phyloP scores from a whole-genome alignment of 2,113 vertebrate species.

The Cottus gobio region DNA sequence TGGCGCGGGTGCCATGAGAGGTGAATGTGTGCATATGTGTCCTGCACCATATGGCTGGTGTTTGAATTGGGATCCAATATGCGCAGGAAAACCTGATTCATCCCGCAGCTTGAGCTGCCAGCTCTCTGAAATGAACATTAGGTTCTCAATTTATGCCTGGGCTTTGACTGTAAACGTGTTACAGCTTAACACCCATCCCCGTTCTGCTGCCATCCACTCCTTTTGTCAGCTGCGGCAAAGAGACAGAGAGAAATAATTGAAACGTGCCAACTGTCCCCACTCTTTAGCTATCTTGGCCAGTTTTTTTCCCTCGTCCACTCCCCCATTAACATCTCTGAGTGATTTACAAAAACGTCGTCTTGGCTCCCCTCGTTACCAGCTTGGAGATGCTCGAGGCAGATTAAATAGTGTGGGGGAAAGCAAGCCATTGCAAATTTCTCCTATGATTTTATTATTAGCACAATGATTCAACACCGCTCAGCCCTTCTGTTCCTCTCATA shows the following conservation, averaged over 20 bases:
- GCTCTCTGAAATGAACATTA: conserved; percentile 80
- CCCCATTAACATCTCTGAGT: conserved; percentile 72
- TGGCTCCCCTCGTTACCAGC: conserved; percentile 70
- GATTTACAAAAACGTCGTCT: conserved; percentile 73
- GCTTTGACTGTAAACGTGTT: conserved; percentile 80
- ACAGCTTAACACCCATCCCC: conserved; percentile 75
- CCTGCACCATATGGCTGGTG: conserved; percentile 77
- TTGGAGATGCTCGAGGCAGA: conserved; percentile 71
- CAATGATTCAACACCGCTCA: conserved; percentile 63
- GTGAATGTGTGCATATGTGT: conserved; percentile 71
- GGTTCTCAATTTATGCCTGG: conserved; percentile 78
- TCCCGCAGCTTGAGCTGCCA: conserved; percentile 70
- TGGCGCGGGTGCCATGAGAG: conserved; percentile 60
- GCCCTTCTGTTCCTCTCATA: conserved; percentile 65
- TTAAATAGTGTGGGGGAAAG: conserved; percentile 71
- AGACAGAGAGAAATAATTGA: conserved; percentile 76
- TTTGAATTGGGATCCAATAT: conserved; percentile 72
- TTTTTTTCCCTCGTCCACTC: conserved; percentile 65
- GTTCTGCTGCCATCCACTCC: conserved; percentile 73
- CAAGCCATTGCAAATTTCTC: conserved; percentile 67
- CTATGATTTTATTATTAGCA: conserved; percentile 77
- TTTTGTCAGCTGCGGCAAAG: conserved; percentile 74
- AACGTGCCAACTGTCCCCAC: conserved; percentile 81
- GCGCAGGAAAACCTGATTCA: conserved; percentile 70
- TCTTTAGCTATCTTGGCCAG: conserved; percentile 74